Percentiles rank a stretch among this genome's conserved stretches.
Evolutionary conservation across 2,888 invertebrate species (phyloP).

Genomic region (Parnassius glacialis): DNA sequence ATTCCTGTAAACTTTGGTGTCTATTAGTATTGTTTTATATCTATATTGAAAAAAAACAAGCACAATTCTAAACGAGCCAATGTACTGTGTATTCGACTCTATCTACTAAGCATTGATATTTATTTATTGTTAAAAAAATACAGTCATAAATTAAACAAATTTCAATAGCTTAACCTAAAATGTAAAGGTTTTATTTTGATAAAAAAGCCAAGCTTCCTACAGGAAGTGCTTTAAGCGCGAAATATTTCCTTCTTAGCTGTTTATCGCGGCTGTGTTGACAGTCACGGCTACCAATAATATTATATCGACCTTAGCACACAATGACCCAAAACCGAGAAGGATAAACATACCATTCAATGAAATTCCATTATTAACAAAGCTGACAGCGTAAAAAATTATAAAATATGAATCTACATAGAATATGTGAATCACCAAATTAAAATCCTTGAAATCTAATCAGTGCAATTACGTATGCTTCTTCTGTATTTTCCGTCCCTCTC

Average conservation of each 20-base stretch:
- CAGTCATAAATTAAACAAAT: background rate
- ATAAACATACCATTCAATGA: constrained; percentile 69
- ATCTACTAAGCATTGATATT: no score
- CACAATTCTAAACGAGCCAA: no score
- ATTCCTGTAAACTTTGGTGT: no score
- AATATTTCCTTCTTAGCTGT: constrained; percentile 72
- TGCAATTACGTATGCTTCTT: constrained; percentile 73
- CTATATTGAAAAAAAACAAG: no score
- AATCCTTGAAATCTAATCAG: constrained; percentile 80
- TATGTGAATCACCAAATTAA: constrained; percentile 75
- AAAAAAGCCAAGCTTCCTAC: constrained; percentile 55
- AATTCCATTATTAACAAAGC: constrained; percentile 56
- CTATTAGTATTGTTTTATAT: no score
- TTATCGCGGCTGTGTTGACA: constrained; percentile 66
- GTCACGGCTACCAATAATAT: constrained; percentile 62
- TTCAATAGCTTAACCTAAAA: constrained; percentile 8
- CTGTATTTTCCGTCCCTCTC: constrained; percentile 44
- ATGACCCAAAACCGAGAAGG: constrained; percentile 65
- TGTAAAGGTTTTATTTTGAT: constrained; percentile 25
- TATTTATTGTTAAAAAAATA: background rate
- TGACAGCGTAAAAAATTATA: constrained; percentile 69
- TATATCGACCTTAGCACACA: constrained; percentile 55
- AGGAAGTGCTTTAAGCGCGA: constrained; percentile 54
- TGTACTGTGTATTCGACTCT: no score
- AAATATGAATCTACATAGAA: constrained; percentile 74